A percentile compares a stretch with the other conserved stretches of the same genome.
phyloP scores from a whole-genome alignment of 92 coral and sea anemone genomes.

The Heteractis magnifica region DNA sequence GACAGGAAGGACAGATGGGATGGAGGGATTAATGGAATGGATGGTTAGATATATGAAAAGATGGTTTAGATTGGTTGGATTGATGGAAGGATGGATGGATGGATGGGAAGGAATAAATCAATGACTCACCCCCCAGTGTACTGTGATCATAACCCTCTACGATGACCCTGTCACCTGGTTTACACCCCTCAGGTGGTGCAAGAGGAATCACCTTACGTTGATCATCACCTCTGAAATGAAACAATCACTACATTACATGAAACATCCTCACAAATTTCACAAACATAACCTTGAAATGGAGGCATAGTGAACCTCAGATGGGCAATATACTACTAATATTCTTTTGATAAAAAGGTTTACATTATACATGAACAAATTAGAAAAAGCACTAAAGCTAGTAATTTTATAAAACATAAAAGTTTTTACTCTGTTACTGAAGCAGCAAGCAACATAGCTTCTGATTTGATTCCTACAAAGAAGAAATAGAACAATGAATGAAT shows the following conservation, averaged over 20 bases:
- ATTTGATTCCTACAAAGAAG: conserved; percentile 67
- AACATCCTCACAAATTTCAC: background rate
- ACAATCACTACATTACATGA: background rate
- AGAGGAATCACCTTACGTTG: conserved; percentile 76
- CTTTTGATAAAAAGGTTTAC: background rate
- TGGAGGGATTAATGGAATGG: background rate
- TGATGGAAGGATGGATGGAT: background rate
- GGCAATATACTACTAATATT: too few relatives aligned
- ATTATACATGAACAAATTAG: too few relatives aligned
- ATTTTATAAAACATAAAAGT: too few relatives aligned
- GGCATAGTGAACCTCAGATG: too few relatives aligned
- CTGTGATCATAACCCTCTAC: conserved; percentile 90
- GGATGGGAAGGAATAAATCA: background rate
- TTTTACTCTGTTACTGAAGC: conserved; percentile 84
- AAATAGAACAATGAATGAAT: background rate
- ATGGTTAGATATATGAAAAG: background rate
- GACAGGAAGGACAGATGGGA: background rate
- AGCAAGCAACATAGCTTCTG: conserved; percentile 91
- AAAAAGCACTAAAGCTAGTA: too few relatives aligned
- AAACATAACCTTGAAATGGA: too few relatives aligned
- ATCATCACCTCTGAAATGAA: conserved; percentile 61
- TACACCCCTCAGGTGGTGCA: conserved; percentile 78
- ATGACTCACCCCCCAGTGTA: conserved; percentile 72
- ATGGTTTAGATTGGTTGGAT: too few relatives aligned
- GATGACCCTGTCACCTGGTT: conserved; percentile 89